phyloP scores from a whole-genome alignment of 35 echinoderm and acorn worm genomes.

The Lytechinus variegatus region DNA sequence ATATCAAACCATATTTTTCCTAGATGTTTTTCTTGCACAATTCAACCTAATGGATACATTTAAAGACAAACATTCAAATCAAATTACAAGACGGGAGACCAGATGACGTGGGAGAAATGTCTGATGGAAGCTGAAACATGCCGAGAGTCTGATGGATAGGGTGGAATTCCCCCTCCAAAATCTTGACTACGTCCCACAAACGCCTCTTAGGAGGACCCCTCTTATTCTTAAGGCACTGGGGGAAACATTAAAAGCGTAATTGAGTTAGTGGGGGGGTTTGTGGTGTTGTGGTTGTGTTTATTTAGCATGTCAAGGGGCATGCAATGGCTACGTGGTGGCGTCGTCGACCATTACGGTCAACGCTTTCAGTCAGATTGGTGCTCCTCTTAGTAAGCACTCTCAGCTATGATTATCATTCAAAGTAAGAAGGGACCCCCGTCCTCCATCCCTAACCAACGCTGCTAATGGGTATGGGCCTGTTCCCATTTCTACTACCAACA shows the following conservation, averaged over 20 bases:
- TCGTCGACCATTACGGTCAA: not conserved
- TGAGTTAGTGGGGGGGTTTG: not conserved
- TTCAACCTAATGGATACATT: not conserved
- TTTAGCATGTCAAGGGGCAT: constrained; percentile 1
- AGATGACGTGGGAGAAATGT: not conserved
- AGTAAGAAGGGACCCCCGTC: not conserved
- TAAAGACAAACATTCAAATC: not conserved
- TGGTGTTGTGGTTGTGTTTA: not conserved
- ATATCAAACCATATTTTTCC: not conserved
- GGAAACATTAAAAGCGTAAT: not conserved
- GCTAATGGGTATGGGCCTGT: not conserved
- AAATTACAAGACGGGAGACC: not conserved
- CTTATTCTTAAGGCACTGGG: not conserved
- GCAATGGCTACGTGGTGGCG: not conserved
- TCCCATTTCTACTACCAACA: too few species aligned
- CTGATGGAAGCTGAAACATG: not conserved
- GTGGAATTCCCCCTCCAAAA: not conserved
- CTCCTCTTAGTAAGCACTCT: not conserved
- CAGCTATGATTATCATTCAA: not conserved
- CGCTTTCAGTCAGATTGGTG: not conserved
- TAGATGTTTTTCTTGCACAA: not conserved
- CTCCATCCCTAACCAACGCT: not conserved
- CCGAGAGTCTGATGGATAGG: not conserved
- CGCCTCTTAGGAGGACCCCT: not conserved
- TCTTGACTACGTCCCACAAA: not conserved